Conservation (phyloP, 2,113 vertebrate genomes). For the Phaetusa simplex region DNA sequence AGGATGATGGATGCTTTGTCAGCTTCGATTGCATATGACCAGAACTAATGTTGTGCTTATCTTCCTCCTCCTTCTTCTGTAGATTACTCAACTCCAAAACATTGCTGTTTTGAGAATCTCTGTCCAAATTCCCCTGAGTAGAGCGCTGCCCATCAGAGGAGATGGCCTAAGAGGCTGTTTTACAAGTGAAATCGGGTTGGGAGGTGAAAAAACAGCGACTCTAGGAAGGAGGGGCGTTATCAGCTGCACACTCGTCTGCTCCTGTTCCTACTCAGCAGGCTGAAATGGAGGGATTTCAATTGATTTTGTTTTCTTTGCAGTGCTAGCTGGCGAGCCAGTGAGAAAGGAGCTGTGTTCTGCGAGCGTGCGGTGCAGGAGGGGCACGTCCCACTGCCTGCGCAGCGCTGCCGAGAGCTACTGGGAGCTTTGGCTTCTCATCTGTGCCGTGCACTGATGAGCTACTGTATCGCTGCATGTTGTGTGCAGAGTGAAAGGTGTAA, state of each 20-base stretch:
- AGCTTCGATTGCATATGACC: neutral
- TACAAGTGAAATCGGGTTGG: neutral
- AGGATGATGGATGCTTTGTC: slow-evolving; percentile 56
- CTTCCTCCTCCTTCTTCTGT: neutral
- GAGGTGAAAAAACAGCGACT: neutral
- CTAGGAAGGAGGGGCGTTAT: accelerated
- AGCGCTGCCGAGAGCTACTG: accelerated
- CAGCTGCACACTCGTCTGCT: neutral
- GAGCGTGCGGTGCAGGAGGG: neutral
- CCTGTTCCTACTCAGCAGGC: neutral
- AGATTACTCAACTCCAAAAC: neutral
- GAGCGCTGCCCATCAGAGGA: neutral
- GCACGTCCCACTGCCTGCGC: neutral
- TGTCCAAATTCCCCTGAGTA: slow-evolving; percentile 8
- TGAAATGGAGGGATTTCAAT: slow-evolving; percentile 15
- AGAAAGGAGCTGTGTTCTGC: neutral
- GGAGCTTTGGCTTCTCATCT: neutral
- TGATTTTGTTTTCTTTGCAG: slow-evolving; percentile 22
- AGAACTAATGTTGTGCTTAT: slow-evolving; percentile 40
- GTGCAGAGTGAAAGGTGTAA: neutral
- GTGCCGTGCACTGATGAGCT: accelerated
- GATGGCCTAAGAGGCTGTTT: neutral
- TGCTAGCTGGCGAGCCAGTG: neutral
- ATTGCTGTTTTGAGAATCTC: neutral
- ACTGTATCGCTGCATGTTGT: neutral